Percentiles rank a stretch among this genome's conserved stretches.
These are phyloP conservation scores for Ennomos fuscantarius DNA, from an alignment of 2,888 invertebrate species.

Conservation along the genomic window DNA sequence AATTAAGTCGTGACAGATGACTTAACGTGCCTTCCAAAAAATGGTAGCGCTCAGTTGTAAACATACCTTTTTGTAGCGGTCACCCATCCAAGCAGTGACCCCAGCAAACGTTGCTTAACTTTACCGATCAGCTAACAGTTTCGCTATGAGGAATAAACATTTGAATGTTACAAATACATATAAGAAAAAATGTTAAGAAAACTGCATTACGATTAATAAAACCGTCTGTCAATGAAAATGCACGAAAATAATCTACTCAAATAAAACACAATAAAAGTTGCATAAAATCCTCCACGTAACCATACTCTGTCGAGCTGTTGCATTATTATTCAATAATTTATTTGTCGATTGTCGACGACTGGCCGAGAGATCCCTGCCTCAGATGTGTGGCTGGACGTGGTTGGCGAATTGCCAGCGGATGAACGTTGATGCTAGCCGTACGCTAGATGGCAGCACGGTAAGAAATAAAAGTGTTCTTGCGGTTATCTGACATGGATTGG, in stretches of 20 bases:
- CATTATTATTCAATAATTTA: constrained; percentile 63
- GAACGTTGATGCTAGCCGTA: constrained; percentile 32
- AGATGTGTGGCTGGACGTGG: constrained; percentile 63
- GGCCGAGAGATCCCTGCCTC: constrained; percentile 59
- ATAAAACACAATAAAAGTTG: constrained; percentile 36
- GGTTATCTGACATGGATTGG: constrained; percentile 24
- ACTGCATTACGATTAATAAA: too few relatives aligned
- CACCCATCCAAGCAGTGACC: too few relatives aligned
- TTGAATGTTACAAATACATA: too few relatives aligned
- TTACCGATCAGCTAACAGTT: too few relatives aligned
- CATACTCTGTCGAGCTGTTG: constrained; percentile 32
- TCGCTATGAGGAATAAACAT: too few relatives aligned
- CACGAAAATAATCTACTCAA: constrained; percentile 2
- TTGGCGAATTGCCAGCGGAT: constrained; percentile 74
- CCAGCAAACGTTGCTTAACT: too few relatives aligned
- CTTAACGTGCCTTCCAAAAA: too few relatives aligned
- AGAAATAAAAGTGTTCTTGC: constrained; percentile 26
- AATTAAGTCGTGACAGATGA: too few relatives aligned
- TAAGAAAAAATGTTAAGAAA: too few relatives aligned
- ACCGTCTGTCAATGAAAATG: not conserved
- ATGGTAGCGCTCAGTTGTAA: too few relatives aligned
- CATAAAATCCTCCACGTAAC: constrained; percentile 37
- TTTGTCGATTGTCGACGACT: constrained; percentile 66
- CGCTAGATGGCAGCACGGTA: constrained; percentile 37
- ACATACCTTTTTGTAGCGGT: too few relatives aligned